Percentiles rank a stretch among this genome's conserved stretches.
Evolutionary conservation across 1,140 invertebrate genomes (phyloP).

Genomic region (Polypedilum vanderplanki): DNA sequence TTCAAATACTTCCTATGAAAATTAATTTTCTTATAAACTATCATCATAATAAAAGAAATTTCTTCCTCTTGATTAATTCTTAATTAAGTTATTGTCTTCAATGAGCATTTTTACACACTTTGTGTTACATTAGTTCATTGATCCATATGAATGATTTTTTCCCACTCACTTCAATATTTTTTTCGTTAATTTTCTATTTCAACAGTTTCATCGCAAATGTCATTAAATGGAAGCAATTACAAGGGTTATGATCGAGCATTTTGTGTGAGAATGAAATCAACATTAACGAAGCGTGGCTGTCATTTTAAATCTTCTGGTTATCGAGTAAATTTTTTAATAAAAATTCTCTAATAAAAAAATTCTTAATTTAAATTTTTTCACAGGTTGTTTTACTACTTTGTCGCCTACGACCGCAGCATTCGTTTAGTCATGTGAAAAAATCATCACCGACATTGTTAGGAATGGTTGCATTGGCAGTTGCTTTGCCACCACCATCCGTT

Average conservation of each 20-base stretch:
- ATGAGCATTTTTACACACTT: not conserved
- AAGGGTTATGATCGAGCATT: constrained; percentile 87
- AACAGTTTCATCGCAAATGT: constrained; percentile 82
- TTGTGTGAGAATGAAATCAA: constrained; percentile 96
- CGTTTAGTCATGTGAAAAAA: constrained; percentile 81
- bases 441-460: constrained; percentile 79
- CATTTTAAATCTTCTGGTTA: constrained; percentile 98
- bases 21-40: too few relatives aligned
- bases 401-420: constrained; percentile 82
- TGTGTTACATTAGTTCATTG: constrained; percentile 29
- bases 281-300: constrained; percentile 91
- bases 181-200: constrained; percentile 37
- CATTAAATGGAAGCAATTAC: constrained; percentile 63
- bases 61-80: not conserved
- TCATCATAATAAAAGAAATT: too few relatives aligned
- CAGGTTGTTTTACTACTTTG: constrained; percentile 90
- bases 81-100: constrained; percentile 29
- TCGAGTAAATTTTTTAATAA: constrained; percentile 65
- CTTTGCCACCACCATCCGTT: constrained; percentile 89
- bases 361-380: constrained; percentile 32
- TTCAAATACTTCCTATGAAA: not conserved
- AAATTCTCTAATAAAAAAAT: constrained; percentile 33
- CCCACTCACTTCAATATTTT: constrained; percentile 30
- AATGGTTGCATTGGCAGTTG: constrained; percentile 90
- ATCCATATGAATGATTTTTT: constrained; percentile 30